phyloP scores from a whole-genome alignment of 2,113 vertebrate species.

The Hemiscyllium ocellatum region DNA sequence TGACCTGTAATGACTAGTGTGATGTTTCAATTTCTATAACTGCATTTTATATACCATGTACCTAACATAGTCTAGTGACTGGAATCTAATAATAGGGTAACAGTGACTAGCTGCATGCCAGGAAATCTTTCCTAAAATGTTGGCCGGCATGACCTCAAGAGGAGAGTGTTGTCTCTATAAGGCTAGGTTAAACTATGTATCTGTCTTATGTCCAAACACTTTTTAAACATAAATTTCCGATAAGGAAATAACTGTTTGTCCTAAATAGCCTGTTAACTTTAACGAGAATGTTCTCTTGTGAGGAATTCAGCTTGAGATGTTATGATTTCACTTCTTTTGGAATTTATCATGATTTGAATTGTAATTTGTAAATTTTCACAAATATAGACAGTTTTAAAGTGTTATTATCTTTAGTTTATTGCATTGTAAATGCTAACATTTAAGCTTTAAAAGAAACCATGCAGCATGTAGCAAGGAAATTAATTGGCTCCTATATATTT shows the following conservation, averaged over 20 bases:
- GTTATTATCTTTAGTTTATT: neutral
- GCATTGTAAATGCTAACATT: neutral
- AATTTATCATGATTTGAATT: constrained; percentile 17
- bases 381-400: neutral
- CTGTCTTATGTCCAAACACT: constrained; percentile 32
- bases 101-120: neutral
- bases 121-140: constrained; percentile 24
- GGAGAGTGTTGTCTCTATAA: neutral
- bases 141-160: neutral
- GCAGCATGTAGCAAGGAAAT: neutral
- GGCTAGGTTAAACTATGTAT: neutral
- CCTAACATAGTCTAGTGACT: neutral
- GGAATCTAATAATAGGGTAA: constrained; percentile 7
- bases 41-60: neutral
- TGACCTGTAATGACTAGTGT: neutral
- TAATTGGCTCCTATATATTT: neutral
- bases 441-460: neutral
- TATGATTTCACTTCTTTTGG: neutral
- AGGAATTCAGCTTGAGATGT: constrained; percentile 4
- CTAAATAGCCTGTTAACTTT: neutral
- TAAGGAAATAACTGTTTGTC: constrained; percentile 15
- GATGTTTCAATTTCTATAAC: neutral
- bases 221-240: constrained; percentile 28
- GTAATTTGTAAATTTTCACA: neutral
- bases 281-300: constrained; percentile 5